Evolutionary conservation across 2,888 invertebrate genomes (phyloP).

Genomic region (Stramonita haemastoma): DNA sequence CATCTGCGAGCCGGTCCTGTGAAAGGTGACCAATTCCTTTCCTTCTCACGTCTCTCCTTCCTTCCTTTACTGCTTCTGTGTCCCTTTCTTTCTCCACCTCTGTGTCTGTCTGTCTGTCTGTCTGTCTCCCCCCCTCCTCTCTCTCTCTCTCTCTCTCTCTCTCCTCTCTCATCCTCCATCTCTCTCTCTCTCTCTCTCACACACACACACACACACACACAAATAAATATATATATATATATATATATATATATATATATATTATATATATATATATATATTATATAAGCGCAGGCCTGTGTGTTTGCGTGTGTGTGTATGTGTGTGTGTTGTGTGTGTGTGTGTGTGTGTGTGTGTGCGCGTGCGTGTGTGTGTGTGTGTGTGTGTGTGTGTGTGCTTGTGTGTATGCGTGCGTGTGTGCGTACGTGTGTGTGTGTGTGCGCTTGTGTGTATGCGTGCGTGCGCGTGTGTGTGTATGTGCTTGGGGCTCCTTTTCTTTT

Average conservation of each 20-base stretch:
- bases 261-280: no score
- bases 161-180: no score
- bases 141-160: no score
- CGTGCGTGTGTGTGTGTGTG: background rate
- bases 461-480: background rate
- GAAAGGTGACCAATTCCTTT: no score
- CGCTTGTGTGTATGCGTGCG: background rate
- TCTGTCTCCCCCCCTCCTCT: no score
- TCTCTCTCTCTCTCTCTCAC: background rate
- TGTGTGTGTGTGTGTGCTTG: slow-evolving; percentile 9
- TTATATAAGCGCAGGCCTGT: no score
- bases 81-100: background rate
- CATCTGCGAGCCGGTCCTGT: no score
- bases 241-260: background rate
- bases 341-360: background rate
- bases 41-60: no score
- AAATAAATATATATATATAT: background rate
- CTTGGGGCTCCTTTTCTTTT: no score
- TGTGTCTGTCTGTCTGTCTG: background rate
- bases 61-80: background rate
- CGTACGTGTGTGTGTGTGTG: background rate
- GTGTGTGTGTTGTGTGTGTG: background rate
- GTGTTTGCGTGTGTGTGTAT: background rate
- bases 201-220: background rate
- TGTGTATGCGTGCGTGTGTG: background rate